Percentiles rank a stretch among this genome's conserved stretches.
Evolutionary conservation across 2,888 invertebrate species (phyloP).

Genomic region (Lasiommata megera): DNA sequence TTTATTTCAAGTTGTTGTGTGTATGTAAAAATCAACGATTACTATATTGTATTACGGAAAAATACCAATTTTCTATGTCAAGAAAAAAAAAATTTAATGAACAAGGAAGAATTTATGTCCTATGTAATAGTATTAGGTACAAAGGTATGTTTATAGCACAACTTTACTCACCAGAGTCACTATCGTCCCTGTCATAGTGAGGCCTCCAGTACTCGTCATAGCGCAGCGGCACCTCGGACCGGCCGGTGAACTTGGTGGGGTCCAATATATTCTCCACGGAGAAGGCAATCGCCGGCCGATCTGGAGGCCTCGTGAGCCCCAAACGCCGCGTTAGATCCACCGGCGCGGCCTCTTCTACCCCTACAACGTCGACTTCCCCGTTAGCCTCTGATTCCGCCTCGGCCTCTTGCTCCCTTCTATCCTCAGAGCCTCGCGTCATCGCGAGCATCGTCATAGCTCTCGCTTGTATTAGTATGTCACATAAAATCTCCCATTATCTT

Average conservation of each 20-base stretch:
- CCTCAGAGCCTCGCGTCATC: slow-evolving; percentile 75
- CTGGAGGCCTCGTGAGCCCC: slow-evolving; percentile 80
- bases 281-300: slow-evolving; percentile 86
- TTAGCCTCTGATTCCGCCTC: slow-evolving; percentile 63
- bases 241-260: slow-evolving; percentile 93
- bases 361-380: slow-evolving; percentile 72
- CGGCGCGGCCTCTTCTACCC: slow-evolving; percentile 74
- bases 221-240: slow-evolving; percentile 76
- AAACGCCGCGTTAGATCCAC: slow-evolving; percentile 75
- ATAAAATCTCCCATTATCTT: slow-evolving; percentile 20
- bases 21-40: too few relatives aligned
- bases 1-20: too few relatives aligned
- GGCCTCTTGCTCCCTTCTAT: slow-evolving; percentile 59
- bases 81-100: too few relatives aligned
- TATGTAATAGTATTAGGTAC: too few relatives aligned
- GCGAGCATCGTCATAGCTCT: slow-evolving; percentile 79
- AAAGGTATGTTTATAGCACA: background rate
- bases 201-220: slow-evolving; percentile 82
- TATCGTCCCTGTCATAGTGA: slow-evolving; percentile 80
- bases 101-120: too few relatives aligned
- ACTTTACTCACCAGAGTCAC: slow-evolving; percentile 75
- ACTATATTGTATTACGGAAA: too few relatives aligned
- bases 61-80: too few relatives aligned
- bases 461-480: slow-evolving; percentile 25
- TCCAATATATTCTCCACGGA: slow-evolving; percentile 95